These are phyloP conservation scores for Oxycera nigricornis DNA, from an alignment of 2,888 invertebrate genomes.

Conservation along the genomic window DNA sequence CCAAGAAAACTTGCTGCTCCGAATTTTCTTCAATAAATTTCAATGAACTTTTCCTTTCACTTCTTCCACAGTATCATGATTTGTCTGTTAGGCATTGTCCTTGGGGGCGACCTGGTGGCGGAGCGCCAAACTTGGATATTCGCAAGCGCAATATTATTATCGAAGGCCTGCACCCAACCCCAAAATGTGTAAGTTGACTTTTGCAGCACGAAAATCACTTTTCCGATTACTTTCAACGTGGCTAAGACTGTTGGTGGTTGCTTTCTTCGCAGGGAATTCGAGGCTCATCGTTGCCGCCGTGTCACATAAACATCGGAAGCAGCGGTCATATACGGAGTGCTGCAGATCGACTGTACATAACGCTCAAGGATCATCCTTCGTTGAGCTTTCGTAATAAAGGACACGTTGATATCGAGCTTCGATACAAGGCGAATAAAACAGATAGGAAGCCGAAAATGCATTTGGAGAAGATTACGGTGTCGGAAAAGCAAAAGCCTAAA, in stretches of 20 bases:
- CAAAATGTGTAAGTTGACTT: slow-evolving; percentile 60
- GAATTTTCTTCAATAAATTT: background rate
- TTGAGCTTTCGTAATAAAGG: slow-evolving; percentile 68
- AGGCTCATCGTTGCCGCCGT: slow-evolving; percentile 28
- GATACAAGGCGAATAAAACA: slow-evolving; percentile 66
- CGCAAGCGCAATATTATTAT: slow-evolving; percentile 74
- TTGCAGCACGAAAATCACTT: background rate
- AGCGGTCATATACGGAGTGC: slow-evolving; percentile 50
- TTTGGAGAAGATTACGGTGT: slow-evolving; percentile 65
- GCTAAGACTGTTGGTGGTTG: background rate
- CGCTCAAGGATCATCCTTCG: slow-evolving; percentile 68
- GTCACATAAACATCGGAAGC: slow-evolving; percentile 38
- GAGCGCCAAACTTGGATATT: slow-evolving; percentile 72
- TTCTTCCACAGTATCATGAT: slow-evolving; percentile 63
- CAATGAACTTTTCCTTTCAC: background rate
- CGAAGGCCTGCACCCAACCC: slow-evolving; percentile 72
- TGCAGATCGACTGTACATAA: slow-evolving; percentile 56
- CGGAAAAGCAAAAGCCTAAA: slow-evolving; percentile 52
- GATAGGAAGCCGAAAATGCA: slow-evolving; percentile 63
- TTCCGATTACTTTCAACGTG: background rate
- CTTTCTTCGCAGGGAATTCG: slow-evolving; percentile 14
- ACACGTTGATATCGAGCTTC: slow-evolving; percentile 73
- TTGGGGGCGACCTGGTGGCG: slow-evolving; percentile 79
- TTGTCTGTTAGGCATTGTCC: slow-evolving; percentile 78
- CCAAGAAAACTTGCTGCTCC: background rate